Conservation (phyloP, 2,888 invertebrate genomes). For the Girardia tigrina region DNA sequence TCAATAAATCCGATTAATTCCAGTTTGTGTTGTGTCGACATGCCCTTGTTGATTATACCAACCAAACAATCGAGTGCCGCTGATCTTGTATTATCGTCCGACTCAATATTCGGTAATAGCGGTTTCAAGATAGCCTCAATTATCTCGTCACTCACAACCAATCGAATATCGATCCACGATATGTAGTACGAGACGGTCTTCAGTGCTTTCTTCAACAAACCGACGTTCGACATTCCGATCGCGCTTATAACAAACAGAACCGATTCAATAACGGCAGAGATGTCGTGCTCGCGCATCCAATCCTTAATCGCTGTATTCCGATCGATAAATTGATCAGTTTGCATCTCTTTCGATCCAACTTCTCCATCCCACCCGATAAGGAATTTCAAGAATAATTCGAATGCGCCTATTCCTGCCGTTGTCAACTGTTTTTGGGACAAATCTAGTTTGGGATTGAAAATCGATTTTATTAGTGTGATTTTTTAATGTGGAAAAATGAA, state of each 20-base stretch:
- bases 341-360: not conserved
- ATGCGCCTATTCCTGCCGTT: not conserved
- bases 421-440: no score
- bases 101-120: not conserved
- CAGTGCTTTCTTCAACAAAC: not conserved
- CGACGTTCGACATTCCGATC: not conserved
- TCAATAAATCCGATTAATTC: not conserved
- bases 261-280: not conserved
- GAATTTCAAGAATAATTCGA: slow-evolving; percentile 2
- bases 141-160: not conserved
- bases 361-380: not conserved
- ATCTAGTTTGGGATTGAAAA: no score
- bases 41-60: not conserved
- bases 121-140: not conserved
- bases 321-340: slow-evolving; percentile 1
- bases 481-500: no score
- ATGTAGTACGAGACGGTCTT: not conserved
- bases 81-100: not conserved
- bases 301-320: not conserved
- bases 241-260: not conserved
- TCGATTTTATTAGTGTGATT: no score
- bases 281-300: slow-evolving; percentile 13
- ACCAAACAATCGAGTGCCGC: not conserved
- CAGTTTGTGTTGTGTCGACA: not conserved
- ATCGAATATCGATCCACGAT: not conserved